Evolutionary conservation across 1,140 invertebrate species (phyloP), one percentile per base, ranked within the genome.

Genomic region (Chrysomallon squamiferum): DNA sequence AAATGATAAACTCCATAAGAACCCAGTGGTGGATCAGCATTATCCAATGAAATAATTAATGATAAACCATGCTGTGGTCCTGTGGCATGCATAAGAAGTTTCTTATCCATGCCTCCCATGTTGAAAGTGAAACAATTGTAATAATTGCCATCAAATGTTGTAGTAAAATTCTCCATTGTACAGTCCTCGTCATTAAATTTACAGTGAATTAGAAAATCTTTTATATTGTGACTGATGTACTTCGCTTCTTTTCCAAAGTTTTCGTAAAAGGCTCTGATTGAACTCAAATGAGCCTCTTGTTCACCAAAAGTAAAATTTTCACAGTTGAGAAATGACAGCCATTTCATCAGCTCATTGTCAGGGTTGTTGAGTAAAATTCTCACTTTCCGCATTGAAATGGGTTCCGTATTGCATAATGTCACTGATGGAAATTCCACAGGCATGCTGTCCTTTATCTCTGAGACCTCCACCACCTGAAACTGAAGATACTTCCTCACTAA

Each of bases 61-160:
- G 80, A 82, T 2, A 82, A 59, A 9, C 80, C 80, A 66, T 81
- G 75, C 57, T 81, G 76, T 25, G 80, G 80, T 0, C 80, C 80
- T 9, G 80, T 82, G 9, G 77, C 73, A 59, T 81, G 79, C 71
- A 79, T 80, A 1, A 80, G 61, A 22, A 81, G 63, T 38, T 72
- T 74, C 2, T 76, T 38, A 7, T 50, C 47, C 1, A 72, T 41
- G 30, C 64, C 52, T 6, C 73, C 76, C 25, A 78, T 76, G 57
- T 82, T 82, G 64, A 82, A 82, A 20, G 80, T 82, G 61, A 71
- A 82, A 52, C 80, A 82, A 62, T 77, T 82, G 65, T 74, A 82
- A 60, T 82, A 82, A 61, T 82, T 79, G n/a, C 77, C 80, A 57
- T 81, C 79, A 59, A 81, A 82, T 50, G 62, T 73, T n/a, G 68